phyloP scores from a whole-genome alignment of 1,140 invertebrate genomes.

The Diabrotica virgifera region DNA sequence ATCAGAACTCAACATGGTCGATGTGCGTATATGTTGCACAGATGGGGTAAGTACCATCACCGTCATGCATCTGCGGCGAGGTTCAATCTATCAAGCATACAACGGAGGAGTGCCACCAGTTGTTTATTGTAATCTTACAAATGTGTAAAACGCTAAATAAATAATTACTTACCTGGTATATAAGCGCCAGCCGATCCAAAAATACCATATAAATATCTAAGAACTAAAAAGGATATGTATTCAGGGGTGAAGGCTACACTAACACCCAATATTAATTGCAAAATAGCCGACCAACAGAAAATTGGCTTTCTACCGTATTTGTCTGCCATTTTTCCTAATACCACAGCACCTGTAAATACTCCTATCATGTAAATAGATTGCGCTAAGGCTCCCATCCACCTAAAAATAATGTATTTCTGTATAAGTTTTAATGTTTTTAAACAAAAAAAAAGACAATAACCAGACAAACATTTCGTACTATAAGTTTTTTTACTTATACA shows the following conservation, averaged over 20 bases:
- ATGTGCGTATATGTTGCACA: no score
- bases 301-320: conserved; percentile 80
- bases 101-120: no score
- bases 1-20: no score
- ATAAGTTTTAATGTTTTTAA: not conserved
- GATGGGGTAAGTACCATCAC: no score
- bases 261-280: conserved; percentile 71
- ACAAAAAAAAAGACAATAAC: not conserved
- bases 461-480: not conserved
- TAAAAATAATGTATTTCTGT: conserved; percentile 21
- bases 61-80: no score
- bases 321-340: conserved; percentile 82
- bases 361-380: conserved; percentile 86
- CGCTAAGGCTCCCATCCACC: conserved; percentile 77
- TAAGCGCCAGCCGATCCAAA: conserved; percentile 82
- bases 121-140: no score
- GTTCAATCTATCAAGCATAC: no score
- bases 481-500: no score
- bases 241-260: conserved; percentile 71
- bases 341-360: conserved; percentile 81
- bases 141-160: no score
- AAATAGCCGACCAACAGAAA: conserved; percentile 69
- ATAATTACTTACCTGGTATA: conserved; percentile 58
- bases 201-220: conserved; percentile 74
- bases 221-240: conserved; percentile 67